phyloP scores from a whole-genome alignment of 92 coral and sea anemone genomes.

The Palythoa grandis region DNA sequence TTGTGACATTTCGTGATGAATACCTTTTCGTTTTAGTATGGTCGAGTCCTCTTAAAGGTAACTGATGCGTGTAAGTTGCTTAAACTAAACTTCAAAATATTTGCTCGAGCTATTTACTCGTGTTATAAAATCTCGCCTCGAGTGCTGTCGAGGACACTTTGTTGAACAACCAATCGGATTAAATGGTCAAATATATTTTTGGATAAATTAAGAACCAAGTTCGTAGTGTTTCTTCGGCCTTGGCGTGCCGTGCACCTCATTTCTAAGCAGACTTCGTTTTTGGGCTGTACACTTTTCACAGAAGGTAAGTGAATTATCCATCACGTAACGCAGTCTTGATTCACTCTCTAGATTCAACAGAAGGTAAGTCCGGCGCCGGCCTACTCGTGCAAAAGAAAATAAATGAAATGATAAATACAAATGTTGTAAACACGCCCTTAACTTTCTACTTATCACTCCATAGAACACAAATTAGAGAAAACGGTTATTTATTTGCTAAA shows the following conservation, averaged over 20 bases:
- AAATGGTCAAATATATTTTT: background rate
- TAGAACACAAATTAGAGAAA: background rate
- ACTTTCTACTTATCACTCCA: background rate
- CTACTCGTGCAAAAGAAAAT: background rate
- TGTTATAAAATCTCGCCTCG: background rate
- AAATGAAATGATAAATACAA: background rate
- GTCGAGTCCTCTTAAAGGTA: background rate
- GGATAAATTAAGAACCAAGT: background rate
- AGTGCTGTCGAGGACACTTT: background rate
- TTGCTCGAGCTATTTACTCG: background rate
- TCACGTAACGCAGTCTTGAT: background rate
- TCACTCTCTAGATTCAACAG: background rate
- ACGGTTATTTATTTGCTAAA: background rate
- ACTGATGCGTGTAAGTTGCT: background rate
- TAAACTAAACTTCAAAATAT: background rate
- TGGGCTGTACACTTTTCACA: background rate
- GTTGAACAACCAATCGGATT: conserved; percentile 10
- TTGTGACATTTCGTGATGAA: background rate
- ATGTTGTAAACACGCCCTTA: conserved; percentile 1
- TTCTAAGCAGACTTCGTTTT: background rate
- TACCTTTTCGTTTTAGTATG: background rate
- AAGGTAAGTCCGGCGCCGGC: background rate
- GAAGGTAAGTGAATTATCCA: background rate
- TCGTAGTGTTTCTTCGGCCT: background rate
- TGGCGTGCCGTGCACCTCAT: background rate